Evolutionary conservation across 2,113 vertebrate genomes (phyloP), one percentile per base, ranked within the genome.

Genomic region (Ibidorhyncha struthersii): DNA sequence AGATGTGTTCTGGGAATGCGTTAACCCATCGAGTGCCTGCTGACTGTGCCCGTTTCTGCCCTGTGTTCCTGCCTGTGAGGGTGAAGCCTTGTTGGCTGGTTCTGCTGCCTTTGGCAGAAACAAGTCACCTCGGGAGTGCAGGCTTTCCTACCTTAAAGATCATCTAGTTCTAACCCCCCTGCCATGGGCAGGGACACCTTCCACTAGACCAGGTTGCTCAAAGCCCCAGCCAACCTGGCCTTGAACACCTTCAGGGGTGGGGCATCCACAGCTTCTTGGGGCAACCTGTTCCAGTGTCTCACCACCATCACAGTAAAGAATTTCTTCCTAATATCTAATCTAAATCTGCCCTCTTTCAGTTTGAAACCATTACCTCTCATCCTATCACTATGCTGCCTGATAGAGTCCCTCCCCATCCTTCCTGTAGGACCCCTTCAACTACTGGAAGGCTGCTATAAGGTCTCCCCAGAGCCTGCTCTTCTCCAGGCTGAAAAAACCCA

Each of bases 71-170:
- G 74, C 62, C 53, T 90, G 34, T 1, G 2, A 20, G 38, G 19
- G 7, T 53, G 62, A 47, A n/a, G 29, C 38, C 58, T 29, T 40
- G 14, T 52, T 66, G 69, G 9, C 27, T 63, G n/a, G 23, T 69
- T 88, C 43, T 71, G 36, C 40, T 86, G 23, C 29, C 55, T 76
- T 86, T 41, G 40, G 50, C 55, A 89, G 61, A 27, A 91, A 52
- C 8, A 40, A 40, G 16, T 61, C 9, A 18, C 27, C 55, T 78
- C 0, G 0, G 36, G 59, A 79, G 32, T 12, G 1, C 38, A 36
- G 25, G 40, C 61, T 74, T 82, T 47, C 55, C 50, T 70, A 56
- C 55, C 18, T 32, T 56, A 19, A 32, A 56, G 18, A 56, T 56
- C 30, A 32, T 56, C 55, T 56, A 32, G 30, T 56, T 56, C 55